Evolutionary conservation across 2,797 vertebrate genomes (phyloP), one percentile per base, ranked within the genome.

Genomic region (Ctenopoma multispine): DNA sequence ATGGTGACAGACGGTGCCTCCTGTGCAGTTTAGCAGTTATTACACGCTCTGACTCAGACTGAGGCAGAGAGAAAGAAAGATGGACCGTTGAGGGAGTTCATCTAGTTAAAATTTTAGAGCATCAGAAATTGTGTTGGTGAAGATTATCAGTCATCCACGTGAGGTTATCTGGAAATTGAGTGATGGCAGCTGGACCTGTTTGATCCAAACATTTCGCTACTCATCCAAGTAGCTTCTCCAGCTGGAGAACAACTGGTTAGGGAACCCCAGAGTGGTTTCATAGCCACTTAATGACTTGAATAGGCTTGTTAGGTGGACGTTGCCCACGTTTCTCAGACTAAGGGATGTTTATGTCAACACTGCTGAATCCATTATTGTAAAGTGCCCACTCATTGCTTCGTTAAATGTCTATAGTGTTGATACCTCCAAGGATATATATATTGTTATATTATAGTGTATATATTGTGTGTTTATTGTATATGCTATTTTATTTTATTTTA

Each of bases 11-110:
- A 90, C 79, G 74, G 58, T 36, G 76, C 89, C 88, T 83, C 88
- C 86, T 90, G 87, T 90, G 90, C 82, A 74, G 67, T 89, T 90
- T 78, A 88, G 63, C 87, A 36, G 83, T 85, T 81, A 80, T 94
- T 86, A 86, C 84, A 87, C 67, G 84, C 88, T 90, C 74, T 36
- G 17, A 77, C 71, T 82, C 71, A 44, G 64, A 53, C 48, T 55
- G 31, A 53, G 18, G 36, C 49, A 40, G 34, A 54, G 50, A 72
- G 24, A 36, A 23, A 81, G 75, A 67, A 62, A 63, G 43, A 74
- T 40, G 71, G 64, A 67, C 36, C 72, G 75, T 44, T 48, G 74
- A 69, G 77, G 57, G 68, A 53, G 74, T 53, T 46, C 61, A 80
- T 73, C 75, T 5, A 64, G 82, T 84, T 83, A 75, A 61, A 73